Percentiles rank a stretch among this genome's conserved stretches.
Evolutionary conservation across 2,888 invertebrate genomes (phyloP).

Genomic region (Idaea dimidiata): DNA sequence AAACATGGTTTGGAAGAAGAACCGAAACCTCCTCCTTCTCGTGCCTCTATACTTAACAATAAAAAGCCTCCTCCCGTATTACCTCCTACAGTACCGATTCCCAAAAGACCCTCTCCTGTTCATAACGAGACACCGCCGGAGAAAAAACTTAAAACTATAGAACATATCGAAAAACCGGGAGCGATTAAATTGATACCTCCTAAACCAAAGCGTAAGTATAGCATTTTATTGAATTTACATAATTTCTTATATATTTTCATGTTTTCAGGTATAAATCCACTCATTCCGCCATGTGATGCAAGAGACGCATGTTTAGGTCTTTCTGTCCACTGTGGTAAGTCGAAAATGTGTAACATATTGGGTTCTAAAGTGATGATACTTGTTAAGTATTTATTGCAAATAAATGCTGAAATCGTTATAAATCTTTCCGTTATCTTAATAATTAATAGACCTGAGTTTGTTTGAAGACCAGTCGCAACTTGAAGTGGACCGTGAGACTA

Average conservation of each 20-base stretch:
- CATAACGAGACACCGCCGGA: constrained; percentile 83
- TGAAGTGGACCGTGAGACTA: constrained; percentile 45
- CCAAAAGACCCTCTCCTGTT: constrained; percentile 74
- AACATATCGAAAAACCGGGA: constrained; percentile 86
- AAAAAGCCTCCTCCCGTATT: constrained; percentile 76
- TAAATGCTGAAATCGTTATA: constrained; percentile 68
- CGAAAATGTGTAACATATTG: constrained; percentile 73
- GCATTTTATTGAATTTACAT: constrained; percentile 27
- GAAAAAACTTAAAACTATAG: constrained; percentile 87
- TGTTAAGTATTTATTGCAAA: constrained; percentile 72
- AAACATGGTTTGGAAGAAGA: constrained; percentile 95
- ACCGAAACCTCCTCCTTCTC: constrained; percentile 91
- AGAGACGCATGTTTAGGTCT: constrained; percentile 55
- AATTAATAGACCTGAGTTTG: constrained; percentile 58
- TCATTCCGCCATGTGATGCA: constrained; percentile 35
- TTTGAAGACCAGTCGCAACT: constrained; percentile 55
- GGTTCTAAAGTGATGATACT: constrained; percentile 61
- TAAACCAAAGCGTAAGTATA: constrained; percentile 94
- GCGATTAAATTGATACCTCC: constrained; percentile 93
- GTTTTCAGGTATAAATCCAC: constrained; percentile 65
- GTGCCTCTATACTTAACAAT: constrained; percentile 82
- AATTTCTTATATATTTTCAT: constrained; percentile 58
- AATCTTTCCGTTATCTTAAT: constrained; percentile 57
- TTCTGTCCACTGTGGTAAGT: constrained; percentile 68
- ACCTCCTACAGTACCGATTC: constrained; percentile 61